Conservation (phyloP, 2,888 invertebrate genomes). For the Abscondita cerata region DNA sequence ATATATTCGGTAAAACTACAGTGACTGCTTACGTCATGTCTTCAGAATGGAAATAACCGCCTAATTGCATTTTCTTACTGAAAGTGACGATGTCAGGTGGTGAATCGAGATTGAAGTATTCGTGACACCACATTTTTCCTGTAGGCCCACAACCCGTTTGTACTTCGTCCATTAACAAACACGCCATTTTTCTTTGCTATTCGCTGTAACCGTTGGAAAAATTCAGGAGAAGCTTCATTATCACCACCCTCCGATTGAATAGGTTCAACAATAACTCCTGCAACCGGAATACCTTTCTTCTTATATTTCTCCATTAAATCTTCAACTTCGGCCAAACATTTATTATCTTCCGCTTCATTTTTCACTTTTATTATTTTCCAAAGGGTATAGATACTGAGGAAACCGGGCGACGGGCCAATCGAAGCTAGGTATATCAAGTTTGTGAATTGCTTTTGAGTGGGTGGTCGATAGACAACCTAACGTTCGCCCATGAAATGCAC, state of each 20-base stretch:
- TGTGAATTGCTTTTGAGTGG: slow-evolving; percentile 95
- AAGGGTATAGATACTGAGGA: slow-evolving; percentile 91
- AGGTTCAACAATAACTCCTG: slow-evolving; percentile 92
- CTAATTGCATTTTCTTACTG: slow-evolving; percentile 97
- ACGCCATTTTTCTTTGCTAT: slow-evolving; percentile 79
- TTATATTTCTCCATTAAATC: slow-evolving; percentile 75
- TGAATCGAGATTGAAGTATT: slow-evolving; percentile 83
- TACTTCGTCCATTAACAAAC: slow-evolving; percentile 93
- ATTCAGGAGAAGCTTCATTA: slow-evolving; percentile 87
- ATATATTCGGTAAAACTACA: neutral
- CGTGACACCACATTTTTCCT: slow-evolving; percentile 97
- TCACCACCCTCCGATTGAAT: slow-evolving; percentile 99
- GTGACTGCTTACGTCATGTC: slow-evolving; percentile 70
- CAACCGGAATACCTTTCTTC: slow-evolving; percentile 77
- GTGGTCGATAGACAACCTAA: slow-evolving; percentile 85
- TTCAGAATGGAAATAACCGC: slow-evolving; percentile 86
- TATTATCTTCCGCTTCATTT: slow-evolving; percentile 85
- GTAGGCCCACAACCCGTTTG: slow-evolving; percentile 98
- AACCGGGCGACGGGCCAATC: slow-evolving; percentile 96
- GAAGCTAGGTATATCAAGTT: slow-evolving; percentile 91
- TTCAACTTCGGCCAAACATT: slow-evolving; percentile 71
- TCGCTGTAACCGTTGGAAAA: slow-evolving; percentile 85
- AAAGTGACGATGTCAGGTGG: slow-evolving; percentile 96
- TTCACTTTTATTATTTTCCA: slow-evolving; percentile 77
- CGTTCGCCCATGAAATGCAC: slow-evolving; percentile 95